Evolutionary conservation across 1,140 invertebrate species (phyloP).

Genomic region (Anadara kagoshimensis): DNA sequence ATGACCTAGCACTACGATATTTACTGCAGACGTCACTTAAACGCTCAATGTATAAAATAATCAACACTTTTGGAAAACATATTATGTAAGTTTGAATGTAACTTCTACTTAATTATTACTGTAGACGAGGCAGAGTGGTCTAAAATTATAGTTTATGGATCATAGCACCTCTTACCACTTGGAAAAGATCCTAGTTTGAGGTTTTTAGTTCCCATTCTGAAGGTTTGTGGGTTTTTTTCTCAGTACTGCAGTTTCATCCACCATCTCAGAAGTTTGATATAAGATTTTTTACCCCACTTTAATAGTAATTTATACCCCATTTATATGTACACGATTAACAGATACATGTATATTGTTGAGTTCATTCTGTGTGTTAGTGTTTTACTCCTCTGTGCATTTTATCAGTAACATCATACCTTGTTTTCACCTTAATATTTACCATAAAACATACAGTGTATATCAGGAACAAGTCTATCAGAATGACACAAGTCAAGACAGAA

Average conservation of each 20-base stretch:
- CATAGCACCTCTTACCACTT: not conserved
- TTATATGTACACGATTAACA: not conserved
- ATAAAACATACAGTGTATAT: no score
- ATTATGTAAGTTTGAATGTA: constrained; percentile 53
- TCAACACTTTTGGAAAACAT: constrained; percentile 57
- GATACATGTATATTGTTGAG: no score
- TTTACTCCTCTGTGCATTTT: no score
- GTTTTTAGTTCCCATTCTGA: not conserved
- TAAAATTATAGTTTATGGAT: not conserved
- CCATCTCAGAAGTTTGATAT: no score
- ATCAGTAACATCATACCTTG: no score
- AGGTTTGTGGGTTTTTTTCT: not conserved
- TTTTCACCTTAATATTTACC: no score
- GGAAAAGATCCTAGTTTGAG: not conserved
- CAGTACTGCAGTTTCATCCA: not conserved
- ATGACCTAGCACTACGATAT: constrained; percentile 48
- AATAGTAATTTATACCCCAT: no score
- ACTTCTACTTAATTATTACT: not conserved
- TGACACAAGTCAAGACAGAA: no score
- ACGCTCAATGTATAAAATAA: constrained; percentile 60
- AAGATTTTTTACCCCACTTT: no score
- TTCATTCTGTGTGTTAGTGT: no score
- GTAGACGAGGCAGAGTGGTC: not conserved
- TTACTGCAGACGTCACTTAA: constrained; percentile 54
- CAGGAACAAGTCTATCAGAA: no score